These are phyloP conservation scores for Acanthoscelides obtectus DNA, from an alignment of 2,888 invertebrate genomes.

Conservation along the genomic window DNA sequence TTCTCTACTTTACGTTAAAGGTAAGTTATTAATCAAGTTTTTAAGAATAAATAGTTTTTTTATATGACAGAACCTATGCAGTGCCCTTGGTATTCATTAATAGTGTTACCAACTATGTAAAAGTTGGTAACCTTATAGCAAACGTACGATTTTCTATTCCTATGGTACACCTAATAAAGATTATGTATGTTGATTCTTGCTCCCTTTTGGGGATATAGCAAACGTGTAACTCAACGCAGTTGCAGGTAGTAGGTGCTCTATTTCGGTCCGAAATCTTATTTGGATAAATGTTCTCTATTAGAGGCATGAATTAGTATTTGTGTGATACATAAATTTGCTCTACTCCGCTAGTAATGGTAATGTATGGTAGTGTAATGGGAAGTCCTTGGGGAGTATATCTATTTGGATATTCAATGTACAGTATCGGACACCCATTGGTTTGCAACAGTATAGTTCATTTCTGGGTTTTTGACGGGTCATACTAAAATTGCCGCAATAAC, in stretches of 20 bases:
- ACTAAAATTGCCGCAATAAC: too few species aligned
- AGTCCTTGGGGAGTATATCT: neutral
- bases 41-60: too few species aligned
- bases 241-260: neutral
- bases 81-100: too few species aligned
- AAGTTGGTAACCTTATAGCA: too few species aligned
- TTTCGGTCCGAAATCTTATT: neutral
- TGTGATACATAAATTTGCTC: neutral
- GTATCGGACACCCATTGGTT: neutral
- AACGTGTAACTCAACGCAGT: neutral
- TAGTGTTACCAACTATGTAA: too few species aligned
- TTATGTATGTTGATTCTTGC: neutral
- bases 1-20: slow-evolving; percentile 89
- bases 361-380: neutral
- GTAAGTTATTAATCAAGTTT: slow-evolving; percentile 59
- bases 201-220: neutral
- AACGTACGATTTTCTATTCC: too few species aligned
- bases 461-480: too few species aligned
- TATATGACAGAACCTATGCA: too few species aligned
- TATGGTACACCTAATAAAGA: neutral
- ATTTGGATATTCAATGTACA: neutral
- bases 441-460: too few species aligned
- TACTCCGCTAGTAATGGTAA: neutral
- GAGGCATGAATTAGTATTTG: neutral
- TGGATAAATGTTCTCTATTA: neutral